Evolutionary conservation across 2,797 vertebrate genomes (phyloP), one percentile per base, ranked within the genome.

Genomic region (Oreochromis mossambicus): DNA sequence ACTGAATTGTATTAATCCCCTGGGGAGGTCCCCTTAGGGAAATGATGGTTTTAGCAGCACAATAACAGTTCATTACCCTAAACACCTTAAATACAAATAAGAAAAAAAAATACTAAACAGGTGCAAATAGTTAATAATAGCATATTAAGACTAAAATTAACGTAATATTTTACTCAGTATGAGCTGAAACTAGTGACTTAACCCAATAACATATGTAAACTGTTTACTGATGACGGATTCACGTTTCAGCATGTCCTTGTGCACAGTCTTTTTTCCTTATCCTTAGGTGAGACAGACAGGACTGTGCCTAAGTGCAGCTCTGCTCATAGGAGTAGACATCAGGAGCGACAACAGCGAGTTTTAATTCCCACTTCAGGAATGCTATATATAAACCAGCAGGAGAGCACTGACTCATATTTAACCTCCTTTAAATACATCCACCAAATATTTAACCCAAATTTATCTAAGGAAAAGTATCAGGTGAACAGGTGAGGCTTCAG

Each of bases 241-340:
- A 61, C 1, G 0, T 34, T 61, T 61, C 56, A 19, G 29, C 11
- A 58, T 58, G 29, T 58, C 56, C 29, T 34, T 58, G 15, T 13
- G 32, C 19, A 63, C 58, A 63, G 32, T 68, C 38, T 10, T 15
- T 68, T 3, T 68, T 66, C 5, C 63, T 41, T 24, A 41, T 41
- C 38, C n/a, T 24, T 0, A 68, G n/a, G 12, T 41, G 12, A 68
- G n/a, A 43, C 13, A 43, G 0, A 43, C 36, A 43, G 5, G n/a
- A 43, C n/a, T 41, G 63, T 0, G 36, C 12, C 36, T 24, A 68
- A 43, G 63, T 10, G 38, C 63, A 70, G 63, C 2, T 70, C 38
- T 43, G 38, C 63, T 43, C n/a, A 4, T 24, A 68, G 36, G n/a
- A 15, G 63, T 5, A 68, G 63, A 68, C 63, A 43, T 24, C 8